Percentiles rank a stretch among this genome's conserved stretches.
phyloP scores from a whole-genome alignment of 2,888 invertebrate genomes.

The Polyommatus iphigenia region DNA sequence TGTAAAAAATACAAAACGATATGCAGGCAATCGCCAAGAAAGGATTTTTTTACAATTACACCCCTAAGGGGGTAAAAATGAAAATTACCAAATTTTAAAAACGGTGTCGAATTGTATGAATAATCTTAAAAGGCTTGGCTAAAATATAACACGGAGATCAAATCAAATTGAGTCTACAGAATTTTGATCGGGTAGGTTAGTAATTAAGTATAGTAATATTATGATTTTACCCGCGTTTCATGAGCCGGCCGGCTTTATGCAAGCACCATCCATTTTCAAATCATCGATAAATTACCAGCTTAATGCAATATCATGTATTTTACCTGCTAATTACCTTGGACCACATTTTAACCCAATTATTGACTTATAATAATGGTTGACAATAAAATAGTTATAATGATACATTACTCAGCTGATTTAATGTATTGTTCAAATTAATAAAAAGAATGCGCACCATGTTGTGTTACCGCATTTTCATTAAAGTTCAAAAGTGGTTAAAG shows the following conservation, averaged over 20 bases:
- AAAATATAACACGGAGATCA: too few species aligned
- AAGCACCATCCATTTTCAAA: slow-evolving; percentile 2
- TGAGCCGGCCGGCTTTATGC: background rate
- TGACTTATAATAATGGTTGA: slow-evolving; percentile 3
- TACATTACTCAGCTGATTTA: background rate
- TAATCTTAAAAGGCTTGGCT: too few species aligned
- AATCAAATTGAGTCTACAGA: too few species aligned
- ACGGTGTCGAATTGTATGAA: too few species aligned
- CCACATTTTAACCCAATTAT: slow-evolving; percentile 6
- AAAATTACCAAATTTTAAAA: too few species aligned
- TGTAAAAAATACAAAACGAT: too few species aligned
- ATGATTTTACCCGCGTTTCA: background rate
- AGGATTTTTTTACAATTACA: too few species aligned
- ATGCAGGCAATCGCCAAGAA: too few species aligned
- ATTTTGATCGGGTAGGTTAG: too few species aligned
- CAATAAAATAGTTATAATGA: background rate
- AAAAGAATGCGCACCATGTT: background rate
- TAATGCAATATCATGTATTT: slow-evolving; percentile 8
- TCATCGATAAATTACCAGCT: background rate
- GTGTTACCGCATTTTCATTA: background rate
- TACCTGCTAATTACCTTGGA: slow-evolving; percentile 2
- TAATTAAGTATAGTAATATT: too few species aligned
- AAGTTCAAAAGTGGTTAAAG: background rate
- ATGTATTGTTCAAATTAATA: background rate
- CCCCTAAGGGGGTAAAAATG: too few species aligned